Conservation (phyloP, 92 coral and sea anemone genomes). For the Zoanthus gigantus region DNA sequence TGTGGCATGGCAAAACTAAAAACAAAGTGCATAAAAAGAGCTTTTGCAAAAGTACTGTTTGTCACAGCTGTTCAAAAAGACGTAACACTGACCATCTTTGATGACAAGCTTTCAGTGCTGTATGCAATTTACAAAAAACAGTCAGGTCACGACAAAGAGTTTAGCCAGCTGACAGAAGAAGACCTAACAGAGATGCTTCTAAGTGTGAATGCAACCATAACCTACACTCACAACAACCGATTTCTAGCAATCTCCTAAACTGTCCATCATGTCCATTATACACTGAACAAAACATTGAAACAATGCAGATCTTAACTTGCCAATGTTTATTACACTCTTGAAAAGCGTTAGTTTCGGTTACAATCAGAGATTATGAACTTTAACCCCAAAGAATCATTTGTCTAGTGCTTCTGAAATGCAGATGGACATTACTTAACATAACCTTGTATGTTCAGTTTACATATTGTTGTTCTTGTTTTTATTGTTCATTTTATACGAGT, state of each 20-base stretch:
- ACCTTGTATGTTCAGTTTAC: conserved; percentile 30
- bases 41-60: conserved; percentile 42
- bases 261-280: conserved; percentile 27
- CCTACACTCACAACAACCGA: conserved; percentile 46
- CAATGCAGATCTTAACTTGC: conserved; percentile 18
- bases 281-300: conserved; percentile 38
- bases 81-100: conserved; percentile 56
- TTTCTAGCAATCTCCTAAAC: not conserved
- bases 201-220: conserved; percentile 58
- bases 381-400: conserved; percentile 4
- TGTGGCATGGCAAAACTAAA: conserved; percentile 35
- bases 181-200: conserved; percentile 64
- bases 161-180: conserved; percentile 59
- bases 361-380: conserved; percentile 14
- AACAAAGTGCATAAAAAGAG: conserved; percentile 48
- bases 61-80: conserved; percentile 42
- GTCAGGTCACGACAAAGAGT: conserved; percentile 57
- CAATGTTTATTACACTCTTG: conserved; percentile 48
- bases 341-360: conserved; percentile 35
- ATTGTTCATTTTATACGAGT: conserved; percentile 49
- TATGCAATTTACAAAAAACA: conserved; percentile 51
- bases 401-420: conserved; percentile 48
- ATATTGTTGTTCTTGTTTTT: conserved; percentile 11
- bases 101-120: conserved; percentile 56
- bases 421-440: conserved; percentile 40